Base-by-base conservation (phyloP, 2,113 vertebrate species). In the Brachypteracias leptosomus region DNA sequence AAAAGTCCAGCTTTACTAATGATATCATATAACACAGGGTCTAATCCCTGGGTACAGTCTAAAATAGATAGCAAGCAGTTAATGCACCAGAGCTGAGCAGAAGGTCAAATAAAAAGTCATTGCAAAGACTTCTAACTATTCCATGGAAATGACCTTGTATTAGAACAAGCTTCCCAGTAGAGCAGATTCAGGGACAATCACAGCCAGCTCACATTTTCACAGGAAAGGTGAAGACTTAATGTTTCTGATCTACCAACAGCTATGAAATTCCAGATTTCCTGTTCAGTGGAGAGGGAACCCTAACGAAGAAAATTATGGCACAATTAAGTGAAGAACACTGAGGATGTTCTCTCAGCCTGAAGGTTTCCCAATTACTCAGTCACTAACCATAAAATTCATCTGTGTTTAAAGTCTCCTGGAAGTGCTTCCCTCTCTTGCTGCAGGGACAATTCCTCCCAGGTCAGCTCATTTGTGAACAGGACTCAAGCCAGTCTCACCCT, bases 241-340 rank as follows among this genome's bases (percentile, higher is more conserved):
- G 40, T 15, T 55, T 20, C 44, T 80, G 83, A 20, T 58, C 40
- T 79, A 55, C 25, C 59, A 11, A 8, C 46, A 86, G 90, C 63
- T 62, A 29, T 4, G 12, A 71, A 74, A 77, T 51, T 24, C 59
- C 35, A 35, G 35, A 31, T 84, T 85, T 84, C 78, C 67, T 68
- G 21, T 17, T 61, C 58, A 11, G 54, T 5, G 24, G 2, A 3
- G 12, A 66, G 82, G 58, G 74, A 91, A 5, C 14, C 17, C 13
- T 4, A 2, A n/a, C 0, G 44, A 57, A 61, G 55, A 17, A 46
- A 57, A 36, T 5, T 25, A 20, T 10, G 62, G 3, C 9, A 2
- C 22, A 19, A 20, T 6, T 35, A 3, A 40, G 18, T 8, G 47
- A 51, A 16, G 65, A 71, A 40, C 42, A 6, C 42, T 22, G 5